phyloP scores from a whole-genome alignment of 2,113 vertebrate species.

The Cynopterus brachyotis region DNA sequence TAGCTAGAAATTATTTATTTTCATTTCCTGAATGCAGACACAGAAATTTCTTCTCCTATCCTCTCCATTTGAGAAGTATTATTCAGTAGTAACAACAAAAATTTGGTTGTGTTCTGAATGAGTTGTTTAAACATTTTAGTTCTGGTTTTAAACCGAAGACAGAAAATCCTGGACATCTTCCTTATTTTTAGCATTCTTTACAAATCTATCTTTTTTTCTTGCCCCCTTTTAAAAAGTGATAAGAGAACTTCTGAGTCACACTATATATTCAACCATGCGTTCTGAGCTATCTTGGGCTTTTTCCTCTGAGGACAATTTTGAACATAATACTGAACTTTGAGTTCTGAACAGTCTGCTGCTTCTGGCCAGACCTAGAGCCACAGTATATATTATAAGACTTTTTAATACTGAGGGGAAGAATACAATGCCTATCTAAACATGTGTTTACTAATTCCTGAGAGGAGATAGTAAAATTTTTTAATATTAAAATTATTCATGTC shows the following conservation, averaged over 20 bases:
- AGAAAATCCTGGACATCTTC: not conserved
- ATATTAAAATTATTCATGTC: not conserved
- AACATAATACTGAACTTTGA: constrained; percentile 12
- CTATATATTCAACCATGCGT: not conserved
- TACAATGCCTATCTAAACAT: not conserved
- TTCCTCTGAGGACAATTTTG: not conserved
- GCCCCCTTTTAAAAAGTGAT: not conserved
- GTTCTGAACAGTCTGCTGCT: not conserved
- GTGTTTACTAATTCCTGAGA: not conserved
- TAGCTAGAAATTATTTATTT: not conserved
- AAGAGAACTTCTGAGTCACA: not conserved
- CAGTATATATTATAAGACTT: not conserved
- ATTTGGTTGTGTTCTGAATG: not conserved
- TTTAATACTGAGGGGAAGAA: not conserved
- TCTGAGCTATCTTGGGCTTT: not conserved
- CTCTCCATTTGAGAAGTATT: not conserved
- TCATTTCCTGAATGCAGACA: not conserved
- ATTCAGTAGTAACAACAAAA: not conserved
- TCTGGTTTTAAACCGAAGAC: not conserved
- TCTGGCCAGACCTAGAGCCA: not conserved
- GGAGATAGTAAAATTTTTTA: not conserved
- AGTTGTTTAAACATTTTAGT: not conserved
- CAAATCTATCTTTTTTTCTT: not conserved
- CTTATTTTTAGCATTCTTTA: not conserved
- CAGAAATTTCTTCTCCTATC: not conserved